These are phyloP conservation scores for Acipenser oxyrinchus DNA, from an alignment of 2,797 vertebrate genomes.

Conservation along the genomic window DNA sequence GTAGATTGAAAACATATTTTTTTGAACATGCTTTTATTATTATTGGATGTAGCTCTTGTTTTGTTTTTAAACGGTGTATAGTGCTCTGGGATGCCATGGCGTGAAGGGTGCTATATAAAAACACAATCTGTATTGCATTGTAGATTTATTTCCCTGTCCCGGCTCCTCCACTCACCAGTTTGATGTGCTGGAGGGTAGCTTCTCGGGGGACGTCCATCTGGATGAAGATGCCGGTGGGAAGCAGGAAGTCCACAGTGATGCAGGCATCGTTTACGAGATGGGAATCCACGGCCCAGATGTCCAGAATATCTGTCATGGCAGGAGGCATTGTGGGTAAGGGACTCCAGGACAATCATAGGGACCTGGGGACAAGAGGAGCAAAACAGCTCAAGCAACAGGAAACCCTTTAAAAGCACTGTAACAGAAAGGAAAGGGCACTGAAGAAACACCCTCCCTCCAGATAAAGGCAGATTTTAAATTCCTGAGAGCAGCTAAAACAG, in stretches of 20 bases:
- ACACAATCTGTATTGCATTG: too few relatives aligned
- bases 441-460: too few relatives aligned
- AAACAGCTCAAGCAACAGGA: slow-evolving; percentile 8
- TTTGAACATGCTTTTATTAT: too few relatives aligned
- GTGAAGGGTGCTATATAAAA: too few relatives aligned
- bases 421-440: background rate
- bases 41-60: too few relatives aligned
- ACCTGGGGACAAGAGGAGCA: slow-evolving; percentile 45
- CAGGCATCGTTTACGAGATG: slow-evolving; percentile 76
- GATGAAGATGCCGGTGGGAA: slow-evolving; percentile 96
- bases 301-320: slow-evolving; percentile 92
- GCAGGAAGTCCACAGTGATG: slow-evolving; percentile 85
- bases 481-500: too few relatives aligned
- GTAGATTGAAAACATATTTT: too few relatives aligned
- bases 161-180: slow-evolving; percentile 67
- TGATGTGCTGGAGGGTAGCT: slow-evolving; percentile 91
- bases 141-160: too few relatives aligned
- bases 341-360: slow-evolving; percentile 79
- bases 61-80: too few relatives aligned
- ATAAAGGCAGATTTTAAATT: too few relatives aligned
- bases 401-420: background rate
- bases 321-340: slow-evolving; percentile 86
- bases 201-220: slow-evolving; percentile 90
- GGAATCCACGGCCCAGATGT: slow-evolving; percentile 90
- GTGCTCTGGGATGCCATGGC: too few relatives aligned